Base-by-base conservation (phyloP, 64 coral and sea anemone genomes). In the Anthopleura sola region DNA sequence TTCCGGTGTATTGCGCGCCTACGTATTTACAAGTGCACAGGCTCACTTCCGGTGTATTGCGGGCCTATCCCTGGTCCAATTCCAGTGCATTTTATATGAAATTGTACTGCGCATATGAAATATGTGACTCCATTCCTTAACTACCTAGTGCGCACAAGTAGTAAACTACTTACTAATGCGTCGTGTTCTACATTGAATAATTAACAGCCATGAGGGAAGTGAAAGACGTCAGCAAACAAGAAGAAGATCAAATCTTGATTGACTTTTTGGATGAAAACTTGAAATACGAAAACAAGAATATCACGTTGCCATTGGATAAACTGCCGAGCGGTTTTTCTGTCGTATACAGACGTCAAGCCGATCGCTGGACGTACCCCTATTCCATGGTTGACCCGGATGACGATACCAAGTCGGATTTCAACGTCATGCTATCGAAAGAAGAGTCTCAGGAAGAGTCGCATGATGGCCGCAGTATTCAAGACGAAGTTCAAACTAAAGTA, bases 351-450 rank as follows among this genome's bases (percentile, higher is more conserved):
- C 71, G 85, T 24, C 31, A 37, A 23, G 55, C 69, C 36, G 36
- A 37, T 5, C 39, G 71, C 37, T 77, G 57, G 32, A 87, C 16
- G 0, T 87, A 87, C 32, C 33, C 54, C 21, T 87, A 29, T 28
- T 23, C 34, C n/a, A n/a, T n/a, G n/a, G 40, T 44, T n/a, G n/a
- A 44, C 40, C 40, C 20, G 4, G 32, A 87, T 7, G 50, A 38
- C 6, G 40, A 44, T n/a, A 44, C 40, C 40, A 44, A 44, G 40
- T 21, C 50, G 4, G 31, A 78, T 71, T 87, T 87, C 17, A 87
- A 53, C 74, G 50, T 87, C 47, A 55, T 33, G 68, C 54, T 87
- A 77, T 78, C 29, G 6, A 49, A 87, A 55, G 46, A 87, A 26
- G 32, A 87, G 36, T 48, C 7, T 13, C 48, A 76, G 24, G 71